Percentiles rank a stretch among this genome's conserved stretches.
These are phyloP conservation scores for Hydra vulgaris DNA, from an alignment of 30 jellyfish, hydroid and myxozoan genomes.

Conservation along the genomic window DNA sequence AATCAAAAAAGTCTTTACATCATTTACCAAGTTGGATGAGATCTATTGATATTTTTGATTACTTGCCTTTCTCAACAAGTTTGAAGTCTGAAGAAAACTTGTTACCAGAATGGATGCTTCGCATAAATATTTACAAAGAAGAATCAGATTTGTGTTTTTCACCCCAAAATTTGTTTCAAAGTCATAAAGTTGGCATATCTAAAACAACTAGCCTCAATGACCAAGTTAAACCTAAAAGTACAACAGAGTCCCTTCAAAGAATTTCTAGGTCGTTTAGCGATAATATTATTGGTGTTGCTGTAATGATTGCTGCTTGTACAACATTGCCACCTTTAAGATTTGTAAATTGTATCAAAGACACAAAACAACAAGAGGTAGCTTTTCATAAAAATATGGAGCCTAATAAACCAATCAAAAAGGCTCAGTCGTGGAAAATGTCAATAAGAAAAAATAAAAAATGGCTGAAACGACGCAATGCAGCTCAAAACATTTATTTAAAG, in stretches of 20 bases:
- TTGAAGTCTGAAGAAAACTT: neutral
- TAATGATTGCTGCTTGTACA: neutral
- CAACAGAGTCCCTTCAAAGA: neutral
- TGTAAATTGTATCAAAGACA: no score
- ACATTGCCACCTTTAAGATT: neutral
- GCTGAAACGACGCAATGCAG: neutral
- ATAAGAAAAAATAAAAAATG: neutral
- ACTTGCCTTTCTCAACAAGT: neutral
- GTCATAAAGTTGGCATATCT: neutral
- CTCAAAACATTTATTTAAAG: neutral
- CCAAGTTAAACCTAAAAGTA: neutral
- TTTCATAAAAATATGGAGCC: neutral
- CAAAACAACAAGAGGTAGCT: neutral
- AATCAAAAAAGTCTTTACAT: neutral
- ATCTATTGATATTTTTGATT: neutral
- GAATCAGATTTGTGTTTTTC: conserved; percentile 23
- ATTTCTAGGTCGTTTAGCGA: neutral
- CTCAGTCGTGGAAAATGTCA: neutral
- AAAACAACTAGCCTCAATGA: neutral
- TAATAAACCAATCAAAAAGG: neutral
- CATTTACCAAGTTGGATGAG: neutral
- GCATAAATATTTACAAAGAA: conserved; percentile 1
- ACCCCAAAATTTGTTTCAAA: neutral
- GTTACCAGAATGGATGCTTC: neutral
- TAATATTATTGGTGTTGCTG: conserved; percentile 3